Evolutionary conservation across 2,113 vertebrate species (phyloP).

Genomic region (Neogobius melanostomus): DNA sequence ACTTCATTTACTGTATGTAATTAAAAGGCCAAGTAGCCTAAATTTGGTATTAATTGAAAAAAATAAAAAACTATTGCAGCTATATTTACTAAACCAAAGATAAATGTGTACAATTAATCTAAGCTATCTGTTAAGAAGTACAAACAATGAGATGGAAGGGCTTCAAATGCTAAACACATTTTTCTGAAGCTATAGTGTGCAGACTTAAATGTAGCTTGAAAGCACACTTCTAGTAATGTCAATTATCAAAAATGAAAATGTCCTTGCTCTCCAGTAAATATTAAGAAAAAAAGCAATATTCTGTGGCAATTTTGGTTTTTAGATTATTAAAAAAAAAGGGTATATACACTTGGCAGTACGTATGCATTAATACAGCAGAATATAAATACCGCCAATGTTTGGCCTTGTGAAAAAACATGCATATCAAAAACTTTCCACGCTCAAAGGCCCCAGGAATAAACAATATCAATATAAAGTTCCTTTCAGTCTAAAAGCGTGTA

Average conservation of each 20-base stretch:
- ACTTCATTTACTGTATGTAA: slow-evolving; percentile 20
- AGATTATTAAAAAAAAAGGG: slow-evolving; percentile 52
- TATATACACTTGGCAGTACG: slow-evolving; percentile 72
- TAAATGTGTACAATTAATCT: background rate
- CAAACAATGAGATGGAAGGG: slow-evolving; percentile 13
- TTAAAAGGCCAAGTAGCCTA: slow-evolving; percentile 28
- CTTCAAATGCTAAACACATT: slow-evolving; percentile 29
- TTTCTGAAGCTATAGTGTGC: slow-evolving; percentile 26
- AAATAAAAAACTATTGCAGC: background rate
- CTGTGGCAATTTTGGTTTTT: slow-evolving; percentile 51
- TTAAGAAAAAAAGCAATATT: slow-evolving; percentile 18
- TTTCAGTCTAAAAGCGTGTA: slow-evolving; percentile 48
- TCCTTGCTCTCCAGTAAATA: slow-evolving; percentile 10
- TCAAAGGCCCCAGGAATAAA: slow-evolving; percentile 44
- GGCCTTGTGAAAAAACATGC: slow-evolving; percentile 66
- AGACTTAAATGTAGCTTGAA: slow-evolving; percentile 48
- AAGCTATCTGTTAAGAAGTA: background rate
- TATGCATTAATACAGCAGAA: slow-evolving; percentile 62
- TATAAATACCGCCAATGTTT: slow-evolving; percentile 65
- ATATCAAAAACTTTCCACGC: slow-evolving; percentile 66
- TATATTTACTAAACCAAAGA: background rate
- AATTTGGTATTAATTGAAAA: slow-evolving; percentile 17
- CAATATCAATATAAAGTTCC: slow-evolving; percentile 51
- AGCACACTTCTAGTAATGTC: slow-evolving; percentile 59
- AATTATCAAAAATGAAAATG: slow-evolving; percentile 10